Evolutionary conservation across 2,797 vertebrate species (phyloP), one percentile per base, ranked within the genome.

Genomic region (Threskiornis aethiopicus): DNA sequence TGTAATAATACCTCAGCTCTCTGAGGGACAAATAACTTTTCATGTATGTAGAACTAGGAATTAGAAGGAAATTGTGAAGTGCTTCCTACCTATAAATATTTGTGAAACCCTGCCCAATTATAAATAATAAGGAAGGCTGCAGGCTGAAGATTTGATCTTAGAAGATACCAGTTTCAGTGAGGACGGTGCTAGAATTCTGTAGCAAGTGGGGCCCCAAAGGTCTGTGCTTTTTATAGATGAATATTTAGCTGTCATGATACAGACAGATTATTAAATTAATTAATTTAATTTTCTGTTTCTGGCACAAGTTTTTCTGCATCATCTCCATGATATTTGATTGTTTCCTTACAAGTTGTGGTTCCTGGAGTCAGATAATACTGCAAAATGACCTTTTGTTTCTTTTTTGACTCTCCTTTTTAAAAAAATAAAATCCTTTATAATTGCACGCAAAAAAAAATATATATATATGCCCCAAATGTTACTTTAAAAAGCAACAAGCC

Each of bases 261-360:
- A 89, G 29, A 25, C 29, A 59, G 37, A 31, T 92, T 72, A 62
- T 64, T 81, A 42, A 84, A 90, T 71, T 37, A 72, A 91, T 84
- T 70, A 52, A 54, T 58, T 69, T 25, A 35, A 52, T 61, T 89
- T 61, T 88, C 72, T 93, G 11, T 64, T 96, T 70, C 72, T 92
- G 82, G 41, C 76, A 77, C n/a, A 51, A 61, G 57, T 7, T 59
- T 87, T 82, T 73, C 28, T 80, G 46, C 39, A 59, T 85, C 41
- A 14, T 71, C 57, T 70, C 51, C 11, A 26, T 47, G 18, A 37
- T 49, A 80, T 55, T 62, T 67, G 52, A 79, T 71, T 1, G 2
- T 87, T 94, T 80, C 26, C 82, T 77, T 89, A 11, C 19, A 66
- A 57, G 21, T 6, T 77, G 44, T 49, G 12, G 12, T 71, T 88